A percentile compares a stretch with the other conserved stretches of the same genome.
phyloP scores from a whole-genome alignment of 2,888 invertebrate species.

The Dinocampus coccinellae region DNA sequence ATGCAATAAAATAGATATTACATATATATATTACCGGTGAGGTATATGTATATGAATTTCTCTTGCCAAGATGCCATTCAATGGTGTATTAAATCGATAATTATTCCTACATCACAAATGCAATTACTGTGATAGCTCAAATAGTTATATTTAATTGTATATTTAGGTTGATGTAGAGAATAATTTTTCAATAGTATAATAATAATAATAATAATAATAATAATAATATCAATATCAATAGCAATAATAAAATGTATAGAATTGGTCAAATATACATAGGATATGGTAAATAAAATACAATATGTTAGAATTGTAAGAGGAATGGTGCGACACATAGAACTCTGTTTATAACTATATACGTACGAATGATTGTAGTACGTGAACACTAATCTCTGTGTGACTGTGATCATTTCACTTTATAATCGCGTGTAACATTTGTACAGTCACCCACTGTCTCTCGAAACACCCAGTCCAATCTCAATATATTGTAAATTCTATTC shows the following conservation, averaged over 20 bases:
- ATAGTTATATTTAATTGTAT: constrained; percentile 2
- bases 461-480: constrained; percentile 48
- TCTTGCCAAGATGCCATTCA: neutral
- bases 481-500: constrained; percentile 57
- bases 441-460: constrained; percentile 27
- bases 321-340: too few species aligned
- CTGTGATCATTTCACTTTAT: constrained; percentile 60
- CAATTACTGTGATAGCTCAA: constrained; percentile 1
- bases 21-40: too few species aligned
- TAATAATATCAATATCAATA: too few species aligned
- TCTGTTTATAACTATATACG: neutral
- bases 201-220: too few species aligned
- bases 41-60: neutral
- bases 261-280: too few species aligned
- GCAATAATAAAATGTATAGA: too few species aligned
- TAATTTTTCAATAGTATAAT: too few species aligned
- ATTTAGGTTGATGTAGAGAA: too few species aligned
- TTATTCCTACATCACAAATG: constrained; percentile 2
- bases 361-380: constrained; percentile 29
- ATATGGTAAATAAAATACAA: too few species aligned
- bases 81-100: neutral
- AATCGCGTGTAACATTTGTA: constrained; percentile 47
- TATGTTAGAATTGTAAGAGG: too few species aligned
- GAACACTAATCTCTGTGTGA: constrained; percentile 58
- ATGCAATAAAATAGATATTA: constrained; percentile 15